Evolutionary conservation across 2,113 vertebrate species (phyloP), one percentile per base, ranked within the genome.

Genomic region (Crotalus viridis): DNA sequence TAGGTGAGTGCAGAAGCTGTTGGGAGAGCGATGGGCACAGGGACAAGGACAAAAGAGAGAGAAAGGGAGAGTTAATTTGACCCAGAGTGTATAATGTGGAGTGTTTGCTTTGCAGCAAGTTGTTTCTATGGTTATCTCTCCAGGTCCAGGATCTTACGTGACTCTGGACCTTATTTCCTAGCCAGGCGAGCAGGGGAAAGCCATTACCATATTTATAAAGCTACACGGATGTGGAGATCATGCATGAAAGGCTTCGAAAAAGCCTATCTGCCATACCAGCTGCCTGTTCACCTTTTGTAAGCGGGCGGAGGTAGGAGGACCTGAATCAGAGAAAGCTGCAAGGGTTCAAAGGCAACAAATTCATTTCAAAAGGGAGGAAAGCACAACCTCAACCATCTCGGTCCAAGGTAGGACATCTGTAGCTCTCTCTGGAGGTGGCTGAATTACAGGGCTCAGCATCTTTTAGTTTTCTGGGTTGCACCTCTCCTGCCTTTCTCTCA

Each of bases 191-290:
- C 95, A 96, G 93, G 96, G 96, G 96, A 24, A 96, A 97, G 56
- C 92, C 94, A 98, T 98, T 98, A 97, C 94, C 97, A 98, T 98
- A 97, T 97, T 97, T 97, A 98, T 97, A 97, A 97, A 98, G 95
- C 95, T 96, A 97, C 97, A 97, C 96, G 97, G 96, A 95, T 96
- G 96, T 95, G 92, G 85, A 0, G 91, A 95, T 90, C 96, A 97
- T 8, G 96, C 98, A 96, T 97, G 97, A 97, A 95, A 96, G 96
- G 89, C 94, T 97, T 97, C 95, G 95, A 86, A 97, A 97, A 96
- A 17, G 96, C 96, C 96, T 98, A 97, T 98, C 97, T 97, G 57
- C 94, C 96, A 94, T 97, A 94, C 96, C 97, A 97, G 97, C 96
- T 97, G 97, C 96, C 95, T 95, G 93, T 94, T 39, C 94, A 89